phyloP scores from a whole-genome alignment of 2,113 vertebrate species.

The Crotophaga sulcirostris region DNA sequence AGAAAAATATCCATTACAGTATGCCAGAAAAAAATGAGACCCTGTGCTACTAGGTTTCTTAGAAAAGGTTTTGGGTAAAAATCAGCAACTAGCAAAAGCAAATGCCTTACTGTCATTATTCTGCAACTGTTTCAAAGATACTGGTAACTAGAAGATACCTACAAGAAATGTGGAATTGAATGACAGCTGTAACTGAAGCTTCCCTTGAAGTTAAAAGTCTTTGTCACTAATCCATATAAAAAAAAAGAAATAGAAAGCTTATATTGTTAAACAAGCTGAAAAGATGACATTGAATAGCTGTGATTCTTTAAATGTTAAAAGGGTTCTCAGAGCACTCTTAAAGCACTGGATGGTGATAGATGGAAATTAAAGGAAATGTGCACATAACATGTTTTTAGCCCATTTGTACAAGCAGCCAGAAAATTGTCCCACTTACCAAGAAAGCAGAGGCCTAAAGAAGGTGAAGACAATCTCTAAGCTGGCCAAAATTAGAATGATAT shows the following conservation, averaged over 20 bases:
- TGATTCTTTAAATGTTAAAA: neutral
- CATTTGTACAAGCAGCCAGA: neutral
- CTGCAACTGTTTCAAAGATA: neutral
- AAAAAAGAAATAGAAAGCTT: neutral
- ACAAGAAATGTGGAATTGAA: neutral
- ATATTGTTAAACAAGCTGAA: slow-evolving; percentile 21
- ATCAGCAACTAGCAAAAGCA: neutral
- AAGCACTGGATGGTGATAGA: neutral
- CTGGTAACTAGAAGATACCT: neutral
- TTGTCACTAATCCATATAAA: slow-evolving; percentile 38
- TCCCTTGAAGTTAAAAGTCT: slow-evolving; percentile 10
- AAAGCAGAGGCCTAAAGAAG: neutral
- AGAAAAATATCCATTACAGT: slow-evolving; percentile 17
- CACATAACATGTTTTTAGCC: neutral
- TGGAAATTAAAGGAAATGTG: neutral
- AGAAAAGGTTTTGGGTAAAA: slow-evolving; percentile 17
- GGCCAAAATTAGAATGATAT: neutral
- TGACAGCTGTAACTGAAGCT: slow-evolving; percentile 1
- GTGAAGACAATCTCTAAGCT: neutral
- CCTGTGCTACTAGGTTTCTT: neutral
- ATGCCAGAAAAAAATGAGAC: slow-evolving; percentile 16
- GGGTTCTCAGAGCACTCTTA: neutral
- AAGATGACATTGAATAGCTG: neutral
- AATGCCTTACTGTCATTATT: neutral
- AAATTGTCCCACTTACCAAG: neutral